phyloP scores from a whole-genome alignment of 2,113 vertebrate species.

The Lates calcarifer region DNA sequence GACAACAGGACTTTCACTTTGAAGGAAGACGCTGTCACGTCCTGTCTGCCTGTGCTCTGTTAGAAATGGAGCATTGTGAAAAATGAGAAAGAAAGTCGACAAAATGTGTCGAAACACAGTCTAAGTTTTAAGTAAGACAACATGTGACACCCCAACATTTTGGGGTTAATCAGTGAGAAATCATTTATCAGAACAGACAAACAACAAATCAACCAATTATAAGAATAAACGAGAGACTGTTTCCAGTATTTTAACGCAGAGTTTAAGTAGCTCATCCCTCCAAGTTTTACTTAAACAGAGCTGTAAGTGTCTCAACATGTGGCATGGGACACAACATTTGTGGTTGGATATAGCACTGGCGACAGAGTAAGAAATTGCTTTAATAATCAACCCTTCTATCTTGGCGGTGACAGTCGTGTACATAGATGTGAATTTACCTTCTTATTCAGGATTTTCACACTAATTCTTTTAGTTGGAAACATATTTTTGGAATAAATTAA shows the following conservation, averaged over 20 bases:
- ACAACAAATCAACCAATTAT: background rate
- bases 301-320: background rate
- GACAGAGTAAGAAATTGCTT: no score
- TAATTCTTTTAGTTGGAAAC: no score
- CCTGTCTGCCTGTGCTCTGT: background rate
- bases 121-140: background rate
- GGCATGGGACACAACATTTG: no score
- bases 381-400: no score
- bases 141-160: background rate
- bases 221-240: background rate
- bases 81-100: slow-evolving; percentile 34
- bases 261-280: background rate
- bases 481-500: no score
- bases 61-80: slow-evolving; percentile 50
- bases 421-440: no score
- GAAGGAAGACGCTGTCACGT: slow-evolving; percentile 57
- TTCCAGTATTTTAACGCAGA: background rate
- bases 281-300: background rate
- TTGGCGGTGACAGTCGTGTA: no score
- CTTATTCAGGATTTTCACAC: no score
- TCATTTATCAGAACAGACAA: background rate
- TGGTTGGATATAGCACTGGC: no score
- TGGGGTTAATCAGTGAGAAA: background rate
- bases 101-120: slow-evolving; percentile 3
- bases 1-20: slow-evolving; percentile 43